A percentile compares a stretch with the other conserved stretches of the same genome.
Conservation (phyloP, 2,888 invertebrate genomes). For the Cataglyphis livida region DNA sequence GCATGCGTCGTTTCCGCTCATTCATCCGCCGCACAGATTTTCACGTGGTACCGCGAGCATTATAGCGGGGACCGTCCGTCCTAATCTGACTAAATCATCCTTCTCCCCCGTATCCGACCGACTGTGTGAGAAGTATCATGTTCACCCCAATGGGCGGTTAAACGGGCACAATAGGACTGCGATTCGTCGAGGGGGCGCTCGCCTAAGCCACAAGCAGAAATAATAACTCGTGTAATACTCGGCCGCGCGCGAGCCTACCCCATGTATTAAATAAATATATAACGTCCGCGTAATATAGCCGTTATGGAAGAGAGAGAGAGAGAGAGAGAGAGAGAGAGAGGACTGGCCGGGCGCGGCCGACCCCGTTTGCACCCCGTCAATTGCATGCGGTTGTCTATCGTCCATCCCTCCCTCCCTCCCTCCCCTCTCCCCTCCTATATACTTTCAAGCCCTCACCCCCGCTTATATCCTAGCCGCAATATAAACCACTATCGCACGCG, state of each 20-base stretch:
- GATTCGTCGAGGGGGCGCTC: conserved; percentile 83
- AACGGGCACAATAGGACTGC: conserved; percentile 80
- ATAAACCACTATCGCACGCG: conserved; percentile 74
- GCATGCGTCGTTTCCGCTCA: conserved; percentile 44
- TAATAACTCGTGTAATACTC: conserved; percentile 83
- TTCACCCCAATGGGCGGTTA: conserved; percentile 81
- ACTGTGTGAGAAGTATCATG: conserved; percentile 77
- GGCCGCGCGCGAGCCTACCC: conserved; percentile 55
- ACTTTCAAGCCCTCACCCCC: conserved; percentile 62
- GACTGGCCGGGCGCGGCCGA: conserved; percentile 77
- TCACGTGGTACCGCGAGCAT: conserved; percentile 40
- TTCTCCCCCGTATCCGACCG: conserved; percentile 56
- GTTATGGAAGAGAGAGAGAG: conserved; percentile 76
- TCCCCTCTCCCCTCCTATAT: conserved; percentile 14
- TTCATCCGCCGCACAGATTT: conserved; percentile 35
- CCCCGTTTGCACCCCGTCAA: conserved; percentile 83
- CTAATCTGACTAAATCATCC: conserved; percentile 68
- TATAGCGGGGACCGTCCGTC: conserved; percentile 51
- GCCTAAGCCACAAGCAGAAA: conserved; percentile 81
- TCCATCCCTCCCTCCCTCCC: conserved; percentile 57
- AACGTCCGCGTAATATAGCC: conserved; percentile 81
- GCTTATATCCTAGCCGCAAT: conserved; percentile 74
- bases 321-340: conserved; percentile 37
- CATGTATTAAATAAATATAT: conserved; percentile 84
- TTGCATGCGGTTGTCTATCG: conserved; percentile 79